phyloP scores from a whole-genome alignment of 2,113 vertebrate genomes.

The Phoenicopterus ruber region DNA sequence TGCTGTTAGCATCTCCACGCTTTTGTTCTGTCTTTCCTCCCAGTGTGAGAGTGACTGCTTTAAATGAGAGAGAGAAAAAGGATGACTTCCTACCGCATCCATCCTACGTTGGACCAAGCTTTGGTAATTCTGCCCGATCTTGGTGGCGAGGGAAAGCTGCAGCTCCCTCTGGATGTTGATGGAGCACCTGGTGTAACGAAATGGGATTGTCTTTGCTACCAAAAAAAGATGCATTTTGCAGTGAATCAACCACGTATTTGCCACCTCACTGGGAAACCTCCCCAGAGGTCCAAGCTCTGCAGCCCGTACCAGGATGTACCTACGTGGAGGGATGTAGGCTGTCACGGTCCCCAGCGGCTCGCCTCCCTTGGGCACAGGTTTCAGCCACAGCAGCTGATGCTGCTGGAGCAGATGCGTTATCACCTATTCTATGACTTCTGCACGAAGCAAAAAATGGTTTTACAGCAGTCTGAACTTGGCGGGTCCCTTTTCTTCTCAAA shows the following conservation, averaged over 20 bases:
- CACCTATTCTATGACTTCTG: background rate
- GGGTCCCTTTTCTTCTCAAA: background rate
- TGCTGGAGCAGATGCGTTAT: background rate
- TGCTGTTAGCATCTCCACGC: background rate
- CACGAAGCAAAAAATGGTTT: background rate
- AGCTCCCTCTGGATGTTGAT: rapidly evolving
- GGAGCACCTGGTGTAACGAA: background rate
- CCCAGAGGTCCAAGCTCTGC: background rate
- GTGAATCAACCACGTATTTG: background rate
- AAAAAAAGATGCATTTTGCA: background rate
- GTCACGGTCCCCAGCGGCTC: background rate
- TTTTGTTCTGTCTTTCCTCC: background rate
- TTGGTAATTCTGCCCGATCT: background rate
- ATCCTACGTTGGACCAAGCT: background rate
- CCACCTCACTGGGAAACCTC: background rate
- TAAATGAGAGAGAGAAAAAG: background rate
- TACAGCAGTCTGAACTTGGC: background rate
- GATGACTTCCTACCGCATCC: background rate
- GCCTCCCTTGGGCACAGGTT: background rate
- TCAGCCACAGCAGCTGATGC: background rate
- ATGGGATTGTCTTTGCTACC: background rate
- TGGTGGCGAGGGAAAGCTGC: background rate
- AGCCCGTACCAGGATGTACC: rapidly evolving
- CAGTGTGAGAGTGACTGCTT: background rate
- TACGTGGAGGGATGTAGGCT: background rate